Evolutionary conservation across 2,113 vertebrate genomes (phyloP).

Genomic region (Dromas ardeola): DNA sequence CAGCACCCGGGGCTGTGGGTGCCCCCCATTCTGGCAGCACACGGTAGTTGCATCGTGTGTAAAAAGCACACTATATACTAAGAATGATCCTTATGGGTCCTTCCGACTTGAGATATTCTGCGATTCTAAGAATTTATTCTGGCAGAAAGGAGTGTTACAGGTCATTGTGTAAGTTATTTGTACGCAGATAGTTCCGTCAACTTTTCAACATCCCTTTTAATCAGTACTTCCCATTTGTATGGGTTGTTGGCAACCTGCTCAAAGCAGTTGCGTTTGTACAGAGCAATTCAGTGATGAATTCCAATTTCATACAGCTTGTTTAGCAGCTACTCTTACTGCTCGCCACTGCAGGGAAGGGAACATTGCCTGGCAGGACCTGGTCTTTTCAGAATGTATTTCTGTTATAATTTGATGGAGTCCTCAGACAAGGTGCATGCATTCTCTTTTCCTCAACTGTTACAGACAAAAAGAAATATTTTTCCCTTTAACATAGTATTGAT

Average conservation of each 20-base stretch:
- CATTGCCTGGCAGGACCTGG: neutral
- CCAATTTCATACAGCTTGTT: neutral
- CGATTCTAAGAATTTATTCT: neutral
- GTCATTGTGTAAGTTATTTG: neutral
- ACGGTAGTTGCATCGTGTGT: neutral
- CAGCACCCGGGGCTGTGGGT: neutral
- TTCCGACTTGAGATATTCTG: neutral
- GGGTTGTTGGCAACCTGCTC: neutral
- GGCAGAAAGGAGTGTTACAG: neutral
- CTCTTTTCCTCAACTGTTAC: neutral
- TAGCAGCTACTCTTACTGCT: neutral
- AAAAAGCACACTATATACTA: neutral
- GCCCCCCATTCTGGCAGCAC: rapidly evolving
- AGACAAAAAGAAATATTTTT: neutral
- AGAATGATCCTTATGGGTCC: neutral
- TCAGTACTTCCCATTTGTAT: neutral
- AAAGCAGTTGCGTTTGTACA: neutral
- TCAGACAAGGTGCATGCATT: neutral
- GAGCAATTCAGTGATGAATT: neutral
- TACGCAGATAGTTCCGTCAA: neutral
- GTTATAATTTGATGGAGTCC: neutral
- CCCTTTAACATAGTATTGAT: neutral
- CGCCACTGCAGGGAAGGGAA: neutral
- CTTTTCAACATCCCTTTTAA: neutral
- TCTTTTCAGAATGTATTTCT: neutral